Evolutionary conservation across 2,888 invertebrate species (phyloP).

Genomic region (Clanis bilineata): DNA sequence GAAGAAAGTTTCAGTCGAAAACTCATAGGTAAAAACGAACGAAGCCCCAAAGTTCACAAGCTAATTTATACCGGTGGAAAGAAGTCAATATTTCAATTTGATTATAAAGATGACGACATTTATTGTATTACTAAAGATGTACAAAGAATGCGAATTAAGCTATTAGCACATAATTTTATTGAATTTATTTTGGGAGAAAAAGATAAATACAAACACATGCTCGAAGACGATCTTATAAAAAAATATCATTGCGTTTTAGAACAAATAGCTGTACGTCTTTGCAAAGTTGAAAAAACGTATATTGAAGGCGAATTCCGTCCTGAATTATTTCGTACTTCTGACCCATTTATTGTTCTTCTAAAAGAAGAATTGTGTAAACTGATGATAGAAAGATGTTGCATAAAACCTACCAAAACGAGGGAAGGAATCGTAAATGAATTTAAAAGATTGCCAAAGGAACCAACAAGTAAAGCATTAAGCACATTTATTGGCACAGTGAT

Average conservation of each 20-base stretch:
- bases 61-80: conserved; percentile 15
- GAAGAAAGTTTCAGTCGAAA: conserved; percentile 14
- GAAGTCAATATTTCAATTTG: conserved; percentile 17
- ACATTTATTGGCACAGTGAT: conserved; percentile 16
- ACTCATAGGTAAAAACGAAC: conserved; percentile 8
- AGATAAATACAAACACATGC: conserved; percentile 16
- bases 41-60: conserved; percentile 14
- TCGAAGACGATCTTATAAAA: conserved; percentile 18
- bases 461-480: conserved; percentile 15
- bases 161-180: conserved; percentile 15
- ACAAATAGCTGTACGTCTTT: conserved; percentile 2
- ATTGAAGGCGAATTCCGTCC: conserved; percentile 12
- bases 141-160: conserved; percentile 13
- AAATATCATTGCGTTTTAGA: conserved; percentile 19
- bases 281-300: background rate
- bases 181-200: conserved; percentile 14
- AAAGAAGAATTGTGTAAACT: conserved; percentile 16
- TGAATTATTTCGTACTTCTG: conserved; percentile 14
- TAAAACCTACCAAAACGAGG: background rate
- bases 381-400: conserved; percentile 16
- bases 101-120: conserved; percentile 16
- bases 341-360: conserved; percentile 7
- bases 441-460: conserved; percentile 10
- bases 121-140: conserved; percentile 11
- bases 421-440: conserved; percentile 11